phyloP scores from a whole-genome alignment of 2,797 vertebrate species.

The Microctenopoma lineatum region DNA sequence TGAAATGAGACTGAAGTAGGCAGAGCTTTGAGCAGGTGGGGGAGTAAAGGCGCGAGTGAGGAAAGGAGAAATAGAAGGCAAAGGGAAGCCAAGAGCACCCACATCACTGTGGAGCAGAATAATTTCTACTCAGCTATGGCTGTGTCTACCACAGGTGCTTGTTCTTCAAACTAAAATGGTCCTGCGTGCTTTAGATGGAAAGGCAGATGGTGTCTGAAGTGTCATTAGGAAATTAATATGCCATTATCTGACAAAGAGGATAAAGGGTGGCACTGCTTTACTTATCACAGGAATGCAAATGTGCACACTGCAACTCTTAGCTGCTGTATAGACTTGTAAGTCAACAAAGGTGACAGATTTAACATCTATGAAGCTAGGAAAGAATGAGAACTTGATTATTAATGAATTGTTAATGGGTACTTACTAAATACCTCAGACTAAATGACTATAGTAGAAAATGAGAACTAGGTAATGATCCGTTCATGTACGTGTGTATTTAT shows the following conservation, averaged over 20 bases:
- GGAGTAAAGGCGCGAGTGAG: slow-evolving; percentile 12
- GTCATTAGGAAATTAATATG: slow-evolving; percentile 36
- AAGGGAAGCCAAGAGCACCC: slow-evolving; percentile 7
- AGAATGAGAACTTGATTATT: background rate
- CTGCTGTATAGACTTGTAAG: background rate
- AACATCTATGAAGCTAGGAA: background rate
- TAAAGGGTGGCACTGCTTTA: background rate
- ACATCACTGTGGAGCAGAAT: slow-evolving; percentile 24
- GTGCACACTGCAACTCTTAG: background rate
- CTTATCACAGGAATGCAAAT: slow-evolving; percentile 16
- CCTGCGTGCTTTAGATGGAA: background rate
- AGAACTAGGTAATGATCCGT: no score
- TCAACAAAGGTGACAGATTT: background rate
- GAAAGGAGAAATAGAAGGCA: slow-evolving; percentile 4
- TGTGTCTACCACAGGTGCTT: slow-evolving; percentile 12
- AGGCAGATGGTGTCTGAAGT: slow-evolving; percentile 28
- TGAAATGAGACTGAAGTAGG: slow-evolving; percentile 16
- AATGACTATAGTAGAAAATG: no score
- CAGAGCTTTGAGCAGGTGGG: slow-evolving; percentile 8
- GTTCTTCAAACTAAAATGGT: slow-evolving; percentile 24
- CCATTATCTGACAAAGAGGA: slow-evolving; percentile 24
- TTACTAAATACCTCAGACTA: no score
- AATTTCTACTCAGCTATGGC: slow-evolving; percentile 13
- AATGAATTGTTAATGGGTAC: background rate
- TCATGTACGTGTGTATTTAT: no score